phyloP scores from a whole-genome alignment of 2,888 invertebrate genomes.

The Celastrina argiolus region DNA sequence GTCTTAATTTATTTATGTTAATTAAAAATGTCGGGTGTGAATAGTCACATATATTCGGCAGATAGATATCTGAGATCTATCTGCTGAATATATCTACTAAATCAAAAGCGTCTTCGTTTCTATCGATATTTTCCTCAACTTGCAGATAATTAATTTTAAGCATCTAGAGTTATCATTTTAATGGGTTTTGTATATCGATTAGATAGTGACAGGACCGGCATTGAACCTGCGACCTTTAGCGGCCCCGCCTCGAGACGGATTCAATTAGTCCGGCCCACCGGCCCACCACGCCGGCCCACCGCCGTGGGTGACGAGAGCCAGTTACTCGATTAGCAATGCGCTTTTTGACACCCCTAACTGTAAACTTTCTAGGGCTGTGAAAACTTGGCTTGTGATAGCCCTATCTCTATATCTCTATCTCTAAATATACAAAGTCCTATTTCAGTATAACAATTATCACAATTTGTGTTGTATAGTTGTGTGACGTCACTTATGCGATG shows the following conservation, averaged over 20 bases:
- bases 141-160: neutral
- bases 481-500: no score
- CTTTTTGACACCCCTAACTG: neutral
- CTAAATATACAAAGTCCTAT: no score
- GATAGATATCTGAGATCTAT: no score
- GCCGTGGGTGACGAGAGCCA: neutral
- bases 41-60: no score
- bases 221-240: slow-evolving; percentile 56
- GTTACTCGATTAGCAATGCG: neutral
- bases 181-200: neutral
- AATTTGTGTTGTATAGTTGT: no score
- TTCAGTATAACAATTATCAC: no score
- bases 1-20: no score
- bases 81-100: no score
- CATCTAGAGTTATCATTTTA: slow-evolving; percentile 3
- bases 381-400: neutral
- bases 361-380: neutral
- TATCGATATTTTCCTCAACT: neutral
- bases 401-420: no score
- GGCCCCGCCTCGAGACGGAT: slow-evolving; percentile 50
- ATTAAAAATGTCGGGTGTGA: no score
- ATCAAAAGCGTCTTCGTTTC: neutral
- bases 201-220: slow-evolving; percentile 30
- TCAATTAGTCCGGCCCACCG: slow-evolving; percentile 54
- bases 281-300: slow-evolving; percentile 40